phyloP scores from a whole-genome alignment of 2,888 invertebrate species.

The Zygothrica quintamaculata region DNA sequence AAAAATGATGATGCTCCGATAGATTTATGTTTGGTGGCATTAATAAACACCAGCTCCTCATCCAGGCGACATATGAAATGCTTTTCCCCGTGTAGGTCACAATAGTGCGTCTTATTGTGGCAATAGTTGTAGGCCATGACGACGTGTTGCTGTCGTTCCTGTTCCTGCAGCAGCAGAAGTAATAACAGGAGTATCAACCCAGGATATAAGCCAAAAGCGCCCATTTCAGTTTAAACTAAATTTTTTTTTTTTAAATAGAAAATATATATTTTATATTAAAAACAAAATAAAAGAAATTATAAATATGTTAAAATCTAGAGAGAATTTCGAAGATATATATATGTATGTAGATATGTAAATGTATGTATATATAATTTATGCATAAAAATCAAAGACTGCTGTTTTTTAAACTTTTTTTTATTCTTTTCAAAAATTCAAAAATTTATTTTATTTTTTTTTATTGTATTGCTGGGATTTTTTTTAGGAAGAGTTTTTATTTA shows the following conservation, averaged over 20 bases:
- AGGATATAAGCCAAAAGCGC: too few species aligned
- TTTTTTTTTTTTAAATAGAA: conserved; percentile 14
- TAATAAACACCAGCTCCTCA: conserved; percentile 33
- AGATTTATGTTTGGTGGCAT: too few species aligned
- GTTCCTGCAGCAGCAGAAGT: background rate
- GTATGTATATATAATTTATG: too few species aligned
- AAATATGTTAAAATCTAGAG: too few species aligned
- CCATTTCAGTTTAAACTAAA: too few species aligned
- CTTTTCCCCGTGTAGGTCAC: background rate
- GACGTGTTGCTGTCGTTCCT: background rate
- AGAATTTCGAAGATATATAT: too few species aligned
- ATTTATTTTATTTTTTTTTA: conserved; percentile 28
- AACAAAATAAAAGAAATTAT: conserved; percentile 5
- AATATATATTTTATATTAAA: background rate
- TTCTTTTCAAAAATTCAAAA: conserved; percentile 57
- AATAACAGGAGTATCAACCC: conserved; percentile 6
- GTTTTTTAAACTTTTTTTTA: conserved; percentile 44
- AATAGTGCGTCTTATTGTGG: conserved; percentile 26
- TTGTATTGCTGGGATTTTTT: conserved; percentile 57
- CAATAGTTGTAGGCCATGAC: conserved; percentile 49
- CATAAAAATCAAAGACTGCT: conserved; percentile 7
- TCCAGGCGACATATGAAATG: conserved; percentile 52
- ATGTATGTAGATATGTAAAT: too few species aligned
- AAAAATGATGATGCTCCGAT: too few species aligned
- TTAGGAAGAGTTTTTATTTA: conserved; percentile 72